phyloP scores from a whole-genome alignment of 1,140 invertebrate genomes.

The Drosophila insularis region DNA sequence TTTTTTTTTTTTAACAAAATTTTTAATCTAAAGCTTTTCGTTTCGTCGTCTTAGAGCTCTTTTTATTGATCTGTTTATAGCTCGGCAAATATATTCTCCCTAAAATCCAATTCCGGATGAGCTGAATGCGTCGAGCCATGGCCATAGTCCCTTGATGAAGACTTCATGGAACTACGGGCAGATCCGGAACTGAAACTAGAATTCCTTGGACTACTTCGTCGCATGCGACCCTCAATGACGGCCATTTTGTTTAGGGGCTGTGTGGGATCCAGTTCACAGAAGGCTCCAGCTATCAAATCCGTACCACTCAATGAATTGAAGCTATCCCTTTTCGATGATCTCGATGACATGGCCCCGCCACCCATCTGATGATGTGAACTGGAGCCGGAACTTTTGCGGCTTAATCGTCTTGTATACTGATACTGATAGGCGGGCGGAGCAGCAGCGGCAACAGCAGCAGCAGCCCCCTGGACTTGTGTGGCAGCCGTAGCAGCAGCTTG shows the following conservation, averaged over 20 bases:
- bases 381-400: slow-evolving; percentile 65
- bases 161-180: slow-evolving; percentile 75
- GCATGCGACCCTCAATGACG: slow-evolving; percentile 76
- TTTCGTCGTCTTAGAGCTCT: slow-evolving; percentile 17
- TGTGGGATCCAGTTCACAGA: slow-evolving; percentile 77
- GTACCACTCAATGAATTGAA: slow-evolving; percentile 77
- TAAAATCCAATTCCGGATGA: slow-evolving; percentile 78
- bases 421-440: slow-evolving; percentile 69
- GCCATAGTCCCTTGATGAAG: slow-evolving; percentile 69
- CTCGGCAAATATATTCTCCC: slow-evolving; percentile 81
- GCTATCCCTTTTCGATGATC: slow-evolving; percentile 70
- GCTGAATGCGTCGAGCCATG: slow-evolving; percentile 71
- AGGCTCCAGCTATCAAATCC: slow-evolving; percentile 77
- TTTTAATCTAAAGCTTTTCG: slow-evolving; percentile 50
- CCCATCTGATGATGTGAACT: slow-evolving; percentile 54
- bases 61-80: slow-evolving; percentile 46
- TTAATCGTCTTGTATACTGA: slow-evolving; percentile 73
- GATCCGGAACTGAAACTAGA: slow-evolving; percentile 74
- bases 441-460: not conserved
- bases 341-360: slow-evolving; percentile 21
- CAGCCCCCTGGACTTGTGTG: slow-evolving; percentile 1
- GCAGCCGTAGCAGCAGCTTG: not conserved
- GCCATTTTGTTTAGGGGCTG: slow-evolving; percentile 80
- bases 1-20: not conserved
- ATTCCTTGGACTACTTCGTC: slow-evolving; percentile 68